Conservation (phyloP, 2,888 invertebrate genomes). For the Oeneis ivallda region DNA sequence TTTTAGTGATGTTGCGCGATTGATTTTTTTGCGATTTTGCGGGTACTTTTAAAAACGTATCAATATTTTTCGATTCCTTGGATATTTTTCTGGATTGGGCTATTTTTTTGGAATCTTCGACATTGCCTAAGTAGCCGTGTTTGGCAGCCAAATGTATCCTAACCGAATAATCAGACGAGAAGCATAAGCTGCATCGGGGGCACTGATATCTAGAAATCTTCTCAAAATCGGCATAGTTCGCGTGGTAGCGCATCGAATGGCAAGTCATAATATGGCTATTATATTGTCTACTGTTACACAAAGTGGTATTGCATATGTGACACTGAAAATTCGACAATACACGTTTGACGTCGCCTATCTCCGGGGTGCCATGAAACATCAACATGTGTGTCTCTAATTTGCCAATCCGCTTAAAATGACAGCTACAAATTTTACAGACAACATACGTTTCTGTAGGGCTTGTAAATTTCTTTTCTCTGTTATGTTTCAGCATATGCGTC, state of each 20-base stretch:
- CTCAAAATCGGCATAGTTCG: neutral
- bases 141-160: slow-evolving; percentile 29
- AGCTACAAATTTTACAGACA: slow-evolving; percentile 28
- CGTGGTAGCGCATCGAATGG: slow-evolving; percentile 17
- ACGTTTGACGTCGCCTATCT: neutral
- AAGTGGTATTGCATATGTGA: neutral
- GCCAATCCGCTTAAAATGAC: slow-evolving; percentile 16
- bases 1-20: neutral
- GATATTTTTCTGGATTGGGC: neutral
- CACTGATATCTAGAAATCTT: slow-evolving; percentile 27
- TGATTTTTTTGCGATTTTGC: neutral
- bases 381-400: slow-evolving; percentile 13
- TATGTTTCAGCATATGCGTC: neutral
- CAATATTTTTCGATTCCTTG: neutral
- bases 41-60: neutral
- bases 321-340: slow-evolving; percentile 10
- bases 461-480: neutral
- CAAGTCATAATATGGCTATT: slow-evolving; percentile 23
- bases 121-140: slow-evolving; percentile 19
- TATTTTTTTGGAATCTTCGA: neutral
- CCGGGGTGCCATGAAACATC: neutral
- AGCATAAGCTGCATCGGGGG: slow-evolving; percentile 29
- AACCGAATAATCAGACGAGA: slow-evolving; percentile 25
- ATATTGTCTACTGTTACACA: slow-evolving; percentile 4
- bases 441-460: neutral